Evolutionary conservation across 2,888 invertebrate genomes (phyloP).

Genomic region (Rhaphigaster nebulosa): DNA sequence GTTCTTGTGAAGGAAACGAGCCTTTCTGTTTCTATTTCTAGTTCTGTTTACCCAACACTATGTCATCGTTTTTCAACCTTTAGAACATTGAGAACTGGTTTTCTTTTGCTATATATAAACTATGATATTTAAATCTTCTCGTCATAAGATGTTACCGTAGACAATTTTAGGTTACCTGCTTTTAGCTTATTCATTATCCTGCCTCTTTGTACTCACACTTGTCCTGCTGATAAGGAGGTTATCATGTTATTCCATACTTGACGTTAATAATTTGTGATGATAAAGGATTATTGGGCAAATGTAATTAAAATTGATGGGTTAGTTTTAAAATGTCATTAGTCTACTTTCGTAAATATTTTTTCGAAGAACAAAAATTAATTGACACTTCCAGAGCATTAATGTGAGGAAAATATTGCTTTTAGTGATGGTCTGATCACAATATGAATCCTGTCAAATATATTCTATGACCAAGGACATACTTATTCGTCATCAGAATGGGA

Average conservation of each 20-base stretch:
- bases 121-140: no score
- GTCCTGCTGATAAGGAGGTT: background rate
- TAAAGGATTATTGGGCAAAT: background rate
- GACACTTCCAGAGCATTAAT: background rate
- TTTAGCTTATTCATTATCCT: background rate
- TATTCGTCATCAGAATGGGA: conserved; percentile 74
- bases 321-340: background rate
- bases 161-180: no score
- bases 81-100: no score
- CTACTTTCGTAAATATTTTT: background rate
- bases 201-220: background rate
- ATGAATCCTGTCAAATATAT: background rate
- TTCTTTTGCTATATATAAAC: no score
- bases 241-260: background rate
- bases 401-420: background rate
- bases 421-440: background rate
- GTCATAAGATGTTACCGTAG: no score
- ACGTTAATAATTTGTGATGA: background rate
- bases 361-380: background rate
- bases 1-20: no score
- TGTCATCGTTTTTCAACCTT: no score
- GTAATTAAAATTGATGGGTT: background rate
- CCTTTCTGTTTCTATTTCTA: no score
- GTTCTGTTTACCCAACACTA: no score
- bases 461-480: background rate